Evolutionary conservation across 2,113 vertebrate species (phyloP), one percentile per base, ranked within the genome.

Genomic region (Rhipidura dahli): DNA sequence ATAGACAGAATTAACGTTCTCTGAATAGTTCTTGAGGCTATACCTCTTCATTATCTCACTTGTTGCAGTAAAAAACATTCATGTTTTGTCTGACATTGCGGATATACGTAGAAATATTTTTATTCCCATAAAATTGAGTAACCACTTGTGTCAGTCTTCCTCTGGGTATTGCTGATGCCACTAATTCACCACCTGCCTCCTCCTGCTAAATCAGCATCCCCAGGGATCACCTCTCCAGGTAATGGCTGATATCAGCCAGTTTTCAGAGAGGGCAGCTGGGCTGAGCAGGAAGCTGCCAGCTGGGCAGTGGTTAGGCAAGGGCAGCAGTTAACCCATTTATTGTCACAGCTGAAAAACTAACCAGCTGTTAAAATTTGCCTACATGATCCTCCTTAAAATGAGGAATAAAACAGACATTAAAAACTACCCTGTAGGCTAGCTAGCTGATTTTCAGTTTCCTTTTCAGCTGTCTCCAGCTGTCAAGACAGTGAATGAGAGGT

Each of bases 1-100:
- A 92, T 53, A 92, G 59, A 73, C 54, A 90, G 90, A 94, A 94
- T 51, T 73, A 35, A 63, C 73, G 63, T 88, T 86, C 92, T 90
- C 40, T 57, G 71, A 71, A 72, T 6, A 54, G 54, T 35, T 92
- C 50, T 72, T 61, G 66, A 85, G 63, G 50, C 70, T 80, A 17
- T 69, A 39, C 35, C 21, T 73, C 68, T 95, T 87, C 44, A n/a
- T 93, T 80, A 77, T 39, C 33, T 76, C 53, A 50, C 45, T 93
- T 60, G n/a, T 79, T 83, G 81, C 28, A 66, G 18, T 83, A 49
- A 80, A 86, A 89, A 63, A 2, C 3, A 33, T 54, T n/a, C 0
- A 0, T 60, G 24, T 87, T 89, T 49, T 84, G 22, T 37, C 63
- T 87, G 64, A 79, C 28, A 10, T 24, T 47, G n/a, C 0, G 0